These are phyloP conservation scores for Apogon hyalosoma DNA, from an alignment of 2,797 vertebrate genomes.

Conservation along the genomic window DNA sequence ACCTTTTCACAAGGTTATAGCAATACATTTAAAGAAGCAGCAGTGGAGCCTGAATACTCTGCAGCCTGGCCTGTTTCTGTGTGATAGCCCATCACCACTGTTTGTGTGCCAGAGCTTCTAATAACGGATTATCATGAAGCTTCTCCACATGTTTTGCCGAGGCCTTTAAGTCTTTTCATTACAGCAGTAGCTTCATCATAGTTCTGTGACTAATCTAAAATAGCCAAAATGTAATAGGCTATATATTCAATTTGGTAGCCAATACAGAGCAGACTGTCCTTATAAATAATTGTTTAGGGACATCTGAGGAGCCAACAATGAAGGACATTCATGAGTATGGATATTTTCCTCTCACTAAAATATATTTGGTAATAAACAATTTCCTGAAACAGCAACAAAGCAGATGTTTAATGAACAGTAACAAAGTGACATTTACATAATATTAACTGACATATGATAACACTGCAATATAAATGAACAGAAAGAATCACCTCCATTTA, in stretches of 20 bases:
- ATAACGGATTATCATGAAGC: conserved; percentile 76
- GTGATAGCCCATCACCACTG: conserved; percentile 70
- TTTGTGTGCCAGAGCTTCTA: conserved; percentile 74
- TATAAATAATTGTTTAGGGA: conserved; percentile 33
- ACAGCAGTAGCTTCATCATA: conserved; percentile 68
- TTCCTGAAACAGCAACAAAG: conserved; percentile 7
- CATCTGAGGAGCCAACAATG: conserved; percentile 15
- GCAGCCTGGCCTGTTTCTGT: conserved; percentile 69
- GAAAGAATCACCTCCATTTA: conserved; percentile 3
- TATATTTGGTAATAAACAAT: conserved; percentile 5
- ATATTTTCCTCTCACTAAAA: background rate
- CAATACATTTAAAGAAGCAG: conserved; percentile 63
- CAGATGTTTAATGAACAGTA: background rate
- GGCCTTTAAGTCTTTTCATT: conserved; percentile 77
- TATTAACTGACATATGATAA: background rate
- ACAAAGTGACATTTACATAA: background rate
- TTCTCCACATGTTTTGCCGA: conserved; percentile 71
- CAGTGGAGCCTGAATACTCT: conserved; percentile 55
- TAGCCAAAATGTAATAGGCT: conserved; percentile 48
- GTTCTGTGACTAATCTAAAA: conserved; percentile 71
- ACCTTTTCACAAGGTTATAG: conserved; percentile 76
- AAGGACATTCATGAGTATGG: background rate
- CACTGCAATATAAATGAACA: conserved; percentile 8
- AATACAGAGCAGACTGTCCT: conserved; percentile 19
- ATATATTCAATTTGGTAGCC: conserved; percentile 36